A percentile compares a stretch with the other conserved stretches of the same genome.
These are phyloP conservation scores for Macroramphosus scolopax DNA, from an alignment of 2,797 vertebrate species.

Conservation along the genomic window DNA sequence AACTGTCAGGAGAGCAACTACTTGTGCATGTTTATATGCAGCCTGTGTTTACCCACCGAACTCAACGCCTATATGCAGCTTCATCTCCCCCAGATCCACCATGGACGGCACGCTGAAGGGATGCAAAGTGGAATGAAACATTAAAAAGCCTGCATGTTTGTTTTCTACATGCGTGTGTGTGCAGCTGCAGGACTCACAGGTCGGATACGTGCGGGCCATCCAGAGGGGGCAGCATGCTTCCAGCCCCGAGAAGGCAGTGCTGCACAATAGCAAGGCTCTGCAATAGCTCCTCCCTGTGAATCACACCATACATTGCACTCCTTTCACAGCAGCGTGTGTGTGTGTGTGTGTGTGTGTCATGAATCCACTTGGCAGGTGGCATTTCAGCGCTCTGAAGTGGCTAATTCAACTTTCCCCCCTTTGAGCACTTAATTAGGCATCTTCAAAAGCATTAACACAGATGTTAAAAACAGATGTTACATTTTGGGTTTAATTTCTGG, in stretches of 20 bases:
- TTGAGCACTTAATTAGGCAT: conserved; percentile 15
- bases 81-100: conserved; percentile 90
- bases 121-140: conserved; percentile 14
- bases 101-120: conserved; percentile 85
- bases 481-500: conserved; percentile 1
- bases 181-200: conserved; percentile 81
- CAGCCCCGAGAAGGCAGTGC: conserved; percentile 93
- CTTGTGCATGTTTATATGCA: too few species aligned
- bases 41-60: too few species aligned
- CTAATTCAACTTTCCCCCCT: conserved; percentile 2
- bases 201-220: conserved; percentile 86
- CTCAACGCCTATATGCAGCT: conserved; percentile 87
- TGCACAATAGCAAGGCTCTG: conserved; percentile 93
- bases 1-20: conserved; percentile 3
- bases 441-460: not conserved
- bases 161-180: conserved; percentile 4
- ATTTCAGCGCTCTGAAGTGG: conserved; percentile 3
- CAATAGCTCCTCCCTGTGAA: conserved; percentile 91
- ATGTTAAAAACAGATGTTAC: conserved; percentile 32
- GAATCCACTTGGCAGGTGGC: conserved; percentile 1
- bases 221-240: conserved; percentile 89
- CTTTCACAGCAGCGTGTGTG: not conserved
- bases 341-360: conserved; percentile 5
- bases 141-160: conserved; percentile 13
- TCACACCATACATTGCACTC: conserved; percentile 33